Conservation (phyloP, 2,113 vertebrate genomes). For the Alouatta palliata region DNA sequence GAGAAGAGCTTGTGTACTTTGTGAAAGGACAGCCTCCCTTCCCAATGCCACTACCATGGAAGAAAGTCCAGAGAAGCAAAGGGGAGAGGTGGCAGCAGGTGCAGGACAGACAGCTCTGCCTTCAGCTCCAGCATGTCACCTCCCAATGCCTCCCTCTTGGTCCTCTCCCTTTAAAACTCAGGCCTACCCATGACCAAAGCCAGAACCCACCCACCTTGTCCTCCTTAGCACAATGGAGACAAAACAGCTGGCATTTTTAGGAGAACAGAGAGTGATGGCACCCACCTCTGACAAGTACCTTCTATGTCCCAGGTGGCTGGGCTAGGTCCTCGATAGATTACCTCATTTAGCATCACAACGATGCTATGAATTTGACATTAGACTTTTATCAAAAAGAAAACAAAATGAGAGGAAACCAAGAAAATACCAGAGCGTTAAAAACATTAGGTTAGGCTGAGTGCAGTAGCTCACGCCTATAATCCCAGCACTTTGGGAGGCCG, state of each 20-base stretch:
- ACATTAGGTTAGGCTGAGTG: background rate
- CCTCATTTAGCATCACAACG: background rate
- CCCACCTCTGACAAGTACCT: background rate
- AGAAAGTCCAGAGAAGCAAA: background rate
- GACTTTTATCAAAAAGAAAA: constrained; percentile 9
- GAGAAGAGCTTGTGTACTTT: background rate
- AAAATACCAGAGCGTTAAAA: constrained; percentile 36
- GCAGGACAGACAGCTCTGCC: background rate
- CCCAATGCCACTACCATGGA: background rate
- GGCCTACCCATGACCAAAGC: background rate
- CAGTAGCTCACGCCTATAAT: no score
- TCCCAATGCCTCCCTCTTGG: background rate
- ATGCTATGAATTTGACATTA: background rate
- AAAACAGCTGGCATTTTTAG: background rate
- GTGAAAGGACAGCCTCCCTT: background rate
- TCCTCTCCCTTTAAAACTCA: background rate
- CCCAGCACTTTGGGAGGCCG: no score
- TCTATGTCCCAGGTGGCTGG: background rate
- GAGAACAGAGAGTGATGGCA: background rate
- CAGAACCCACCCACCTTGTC: background rate
- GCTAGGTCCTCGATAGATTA: background rate
- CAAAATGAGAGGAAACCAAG: constrained; percentile 37
- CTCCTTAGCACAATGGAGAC: background rate
- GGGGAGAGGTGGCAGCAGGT: background rate
- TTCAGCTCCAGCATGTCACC: background rate